Conservation (phyloP, 2,888 invertebrate genomes). For the Exocentrus adspersus region DNA sequence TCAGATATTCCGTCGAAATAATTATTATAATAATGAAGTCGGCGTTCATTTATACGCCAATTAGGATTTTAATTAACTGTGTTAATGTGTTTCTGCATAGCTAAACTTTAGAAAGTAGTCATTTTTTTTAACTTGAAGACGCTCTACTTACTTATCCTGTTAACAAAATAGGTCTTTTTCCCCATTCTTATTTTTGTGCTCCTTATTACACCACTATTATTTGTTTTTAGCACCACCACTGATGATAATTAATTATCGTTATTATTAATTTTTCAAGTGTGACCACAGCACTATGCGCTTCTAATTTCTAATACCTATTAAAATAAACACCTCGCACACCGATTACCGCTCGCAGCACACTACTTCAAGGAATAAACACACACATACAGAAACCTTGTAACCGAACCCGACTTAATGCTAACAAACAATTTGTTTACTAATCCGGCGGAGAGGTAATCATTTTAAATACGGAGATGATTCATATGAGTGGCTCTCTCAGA, state of each 20-base stretch:
- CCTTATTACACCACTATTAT: no score
- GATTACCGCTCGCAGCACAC: no score
- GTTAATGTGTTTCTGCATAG: no score
- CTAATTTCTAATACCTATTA: no score
- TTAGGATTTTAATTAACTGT: neutral
- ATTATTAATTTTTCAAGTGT: neutral
- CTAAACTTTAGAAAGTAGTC: neutral
- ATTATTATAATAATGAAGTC: conserved; percentile 1
- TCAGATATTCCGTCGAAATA: conserved; percentile 25
- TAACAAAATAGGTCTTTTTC: conserved; percentile 22
- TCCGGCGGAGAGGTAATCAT: conserved; percentile 32
- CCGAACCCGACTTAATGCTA: conserved; percentile 18
- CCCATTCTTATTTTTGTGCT: no score
- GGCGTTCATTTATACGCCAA: neutral
- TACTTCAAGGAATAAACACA: no score
- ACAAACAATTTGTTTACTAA: conserved; percentile 36
- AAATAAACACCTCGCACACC: conserved; percentile 1
- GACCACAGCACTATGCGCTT: conserved; percentile 1
- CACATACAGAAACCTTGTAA: conserved; percentile 22
- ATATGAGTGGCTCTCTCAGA: no score
- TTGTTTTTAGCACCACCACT: neutral
- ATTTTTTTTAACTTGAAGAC: neutral
- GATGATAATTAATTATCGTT: no score
- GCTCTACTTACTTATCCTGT: conserved; percentile 18
- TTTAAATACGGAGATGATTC: conserved; percentile 45